Base-by-base conservation (phyloP, 1,140 invertebrate species). In the Archivesica marissinica region DNA sequence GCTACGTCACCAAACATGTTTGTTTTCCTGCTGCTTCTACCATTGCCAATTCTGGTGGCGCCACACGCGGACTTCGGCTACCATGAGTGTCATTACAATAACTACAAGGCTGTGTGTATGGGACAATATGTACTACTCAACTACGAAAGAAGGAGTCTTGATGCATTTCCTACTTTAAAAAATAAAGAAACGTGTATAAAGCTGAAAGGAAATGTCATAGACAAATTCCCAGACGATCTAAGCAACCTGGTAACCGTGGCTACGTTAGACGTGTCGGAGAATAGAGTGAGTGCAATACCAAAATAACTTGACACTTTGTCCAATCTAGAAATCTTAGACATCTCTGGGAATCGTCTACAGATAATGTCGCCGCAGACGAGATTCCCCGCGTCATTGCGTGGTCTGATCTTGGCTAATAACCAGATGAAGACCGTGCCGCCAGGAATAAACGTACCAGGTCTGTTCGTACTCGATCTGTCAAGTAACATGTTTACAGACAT, bases 381-480 rank as follows among this genome's bases (percentile, higher is more conserved):
- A 56, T 81, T 81, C 59, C 79, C 79, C 0, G 61, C 17, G 20
- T 70, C 79, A 52, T 38, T 81, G 11, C 41, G 50, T 17, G 61
- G 61, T 11, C 28, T 81, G 0, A n/a, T 81, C 20, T n/a, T 81
- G 47, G 61, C 79, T 4, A 50, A 25, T 56, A 81, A 81, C 23
- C 23, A 35, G 11, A 35, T 81, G 35, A 47, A 68, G 28, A 72
- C 35, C 3, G 33, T 81, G 13, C 79, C 79, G 15, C n/a, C 7
- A 9, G 66, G 79, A 2, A 35, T 81, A 3, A 23, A 17, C 23
- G 47, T 81, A 15, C 79, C 79, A 9, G 35, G 35, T 15, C 33
- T 81, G 39, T 72, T 81, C 44, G 79, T 81, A 20, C 50, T 81
- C 41, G 79, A 81, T 72, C 28, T 81, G n/a, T 81, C 79, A 20